Percentiles rank a stretch among this genome's conserved stretches.
Conservation (phyloP, 2,888 invertebrate genomes). For the Drosophila subsilvestris region DNA sequence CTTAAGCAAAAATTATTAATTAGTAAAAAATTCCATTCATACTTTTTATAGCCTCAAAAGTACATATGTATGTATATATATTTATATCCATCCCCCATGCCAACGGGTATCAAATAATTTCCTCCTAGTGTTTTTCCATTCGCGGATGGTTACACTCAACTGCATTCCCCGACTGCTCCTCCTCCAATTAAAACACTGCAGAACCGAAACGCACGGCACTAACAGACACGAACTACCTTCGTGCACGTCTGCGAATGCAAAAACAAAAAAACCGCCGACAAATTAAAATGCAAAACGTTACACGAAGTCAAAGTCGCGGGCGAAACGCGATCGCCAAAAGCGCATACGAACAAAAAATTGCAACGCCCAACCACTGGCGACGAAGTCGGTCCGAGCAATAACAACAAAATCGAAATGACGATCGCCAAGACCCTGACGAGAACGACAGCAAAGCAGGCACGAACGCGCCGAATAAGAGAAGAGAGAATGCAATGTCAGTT, state of each 20-base stretch:
- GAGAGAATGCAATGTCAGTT: neutral
- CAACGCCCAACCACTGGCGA: slow-evolving; percentile 15
- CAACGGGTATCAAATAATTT: too few species aligned
- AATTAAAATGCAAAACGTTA: slow-evolving; percentile 65
- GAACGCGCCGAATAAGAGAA: neutral
- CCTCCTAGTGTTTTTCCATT: neutral
- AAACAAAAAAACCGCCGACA: slow-evolving; percentile 41
- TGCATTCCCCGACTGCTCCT: slow-evolving; percentile 1
- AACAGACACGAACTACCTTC: slow-evolving; percentile 47
- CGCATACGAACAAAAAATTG: slow-evolving; percentile 40
- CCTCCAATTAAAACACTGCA: slow-evolving; percentile 35
- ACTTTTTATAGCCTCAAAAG: neutral
- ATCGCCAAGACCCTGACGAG: slow-evolving; percentile 6
- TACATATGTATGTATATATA: too few species aligned
- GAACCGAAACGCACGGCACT: neutral
- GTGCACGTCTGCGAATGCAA: slow-evolving; percentile 45
- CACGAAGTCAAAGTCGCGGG: slow-evolving; percentile 57
- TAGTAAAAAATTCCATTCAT: neutral
- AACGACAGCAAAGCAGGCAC: slow-evolving; percentile 3
- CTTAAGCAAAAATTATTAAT: too few species aligned
- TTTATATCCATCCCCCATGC: neutral
- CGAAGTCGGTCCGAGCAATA: slow-evolving; percentile 35
- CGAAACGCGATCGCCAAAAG: slow-evolving; percentile 45
- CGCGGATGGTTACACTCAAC: neutral
- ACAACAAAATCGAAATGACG: neutral